phyloP scores from a whole-genome alignment of 1,140 invertebrate genomes.

The Arion vulgaris region DNA sequence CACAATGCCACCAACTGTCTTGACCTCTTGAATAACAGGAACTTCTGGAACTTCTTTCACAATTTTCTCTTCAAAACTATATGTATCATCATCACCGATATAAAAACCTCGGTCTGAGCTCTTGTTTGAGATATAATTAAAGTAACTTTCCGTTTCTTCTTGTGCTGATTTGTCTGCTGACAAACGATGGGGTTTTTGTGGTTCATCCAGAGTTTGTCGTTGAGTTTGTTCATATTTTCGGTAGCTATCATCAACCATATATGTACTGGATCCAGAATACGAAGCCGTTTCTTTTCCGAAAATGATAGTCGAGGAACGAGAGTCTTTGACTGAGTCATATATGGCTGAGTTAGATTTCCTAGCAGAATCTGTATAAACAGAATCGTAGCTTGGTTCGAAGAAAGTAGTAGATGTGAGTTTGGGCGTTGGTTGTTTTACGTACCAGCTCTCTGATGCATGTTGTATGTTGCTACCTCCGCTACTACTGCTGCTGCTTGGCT shows the following conservation, averaged over 20 bases:
- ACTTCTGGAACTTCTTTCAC: not conserved
- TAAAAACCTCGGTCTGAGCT: not conserved
- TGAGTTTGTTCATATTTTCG: not conserved
- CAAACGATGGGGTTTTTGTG: not conserved
- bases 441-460: not conserved
- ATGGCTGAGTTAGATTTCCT: not conserved
- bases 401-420: not conserved
- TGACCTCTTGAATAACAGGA: conserved; percentile 11
- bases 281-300: not conserved
- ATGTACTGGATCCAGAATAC: not conserved
- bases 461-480: not conserved
- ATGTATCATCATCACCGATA: not conserved
- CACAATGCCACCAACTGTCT: conserved; percentile 30
- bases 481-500: not conserved
- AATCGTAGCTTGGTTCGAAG: not conserved
- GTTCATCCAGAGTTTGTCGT: not conserved
- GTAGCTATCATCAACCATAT: not conserved
- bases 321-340: not conserved
- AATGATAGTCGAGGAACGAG: not conserved
- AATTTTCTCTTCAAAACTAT: not conserved
- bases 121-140: not conserved
- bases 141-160: conserved; percentile 7
- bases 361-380: not conserved
- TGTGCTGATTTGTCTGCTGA: not conserved
- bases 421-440: not conserved